Conservation (phyloP, 2,888 invertebrate genomes). For the Clistopyga incitator region DNA sequence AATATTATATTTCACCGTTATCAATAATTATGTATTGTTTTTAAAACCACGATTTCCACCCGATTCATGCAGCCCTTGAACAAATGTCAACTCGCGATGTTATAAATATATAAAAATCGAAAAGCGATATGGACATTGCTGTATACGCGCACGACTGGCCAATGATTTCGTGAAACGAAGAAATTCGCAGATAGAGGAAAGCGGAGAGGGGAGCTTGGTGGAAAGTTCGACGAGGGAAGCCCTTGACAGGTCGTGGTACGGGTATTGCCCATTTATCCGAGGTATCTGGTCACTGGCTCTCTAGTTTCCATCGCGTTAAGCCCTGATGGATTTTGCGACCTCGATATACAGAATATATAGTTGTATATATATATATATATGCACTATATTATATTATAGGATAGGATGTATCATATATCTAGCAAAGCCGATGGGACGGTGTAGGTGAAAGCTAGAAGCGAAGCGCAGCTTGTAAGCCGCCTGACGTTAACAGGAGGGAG, state of each 20-base stretch:
- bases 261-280: conserved; percentile 54
- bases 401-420: not conserved
- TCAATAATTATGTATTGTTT: too few relatives aligned
- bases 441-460: conserved; percentile 6
- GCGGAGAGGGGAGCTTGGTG: not conserved
- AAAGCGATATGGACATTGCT: not conserved
- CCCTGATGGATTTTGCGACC: conserved; percentile 64
- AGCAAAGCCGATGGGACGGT: not conserved
- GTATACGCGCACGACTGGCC: conserved; percentile 41
- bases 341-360: conserved; percentile 31
- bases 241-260: conserved; percentile 26
- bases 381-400: conserved; percentile 12
- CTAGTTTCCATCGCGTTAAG: conserved; percentile 63
- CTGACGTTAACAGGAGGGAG: not conserved
- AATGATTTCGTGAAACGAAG: conserved; percentile 32
- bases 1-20: too few relatives aligned
- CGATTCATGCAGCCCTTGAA: too few relatives aligned
- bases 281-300: conserved; percentile 55
- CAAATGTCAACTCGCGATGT: too few relatives aligned
- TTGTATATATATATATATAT: not conserved
- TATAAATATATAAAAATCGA: not conserved
- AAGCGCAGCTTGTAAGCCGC: not conserved
- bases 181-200: conserved; percentile 23
- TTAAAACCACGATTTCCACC: too few relatives aligned
- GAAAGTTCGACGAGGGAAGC: conserved; percentile 6